Evolutionary conservation across 2,113 vertebrate genomes (phyloP).

Genomic region (Vidua macroura): DNA sequence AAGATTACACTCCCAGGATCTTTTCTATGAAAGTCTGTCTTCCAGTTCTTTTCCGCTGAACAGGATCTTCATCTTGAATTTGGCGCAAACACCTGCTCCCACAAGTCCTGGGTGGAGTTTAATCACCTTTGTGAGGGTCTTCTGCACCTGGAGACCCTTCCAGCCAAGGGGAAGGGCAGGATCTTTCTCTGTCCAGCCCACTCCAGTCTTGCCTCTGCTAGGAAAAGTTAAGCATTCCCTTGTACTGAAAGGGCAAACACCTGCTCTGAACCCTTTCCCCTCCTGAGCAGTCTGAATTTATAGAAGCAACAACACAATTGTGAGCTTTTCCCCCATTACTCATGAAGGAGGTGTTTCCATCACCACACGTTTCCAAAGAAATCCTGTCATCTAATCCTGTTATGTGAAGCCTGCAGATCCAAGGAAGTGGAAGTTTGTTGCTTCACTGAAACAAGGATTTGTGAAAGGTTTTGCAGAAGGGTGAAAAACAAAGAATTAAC

Average conservation of each 20-base stretch:
- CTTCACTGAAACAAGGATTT: neutral
- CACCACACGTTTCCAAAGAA: constrained; percentile 40
- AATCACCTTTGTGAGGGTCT: neutral
- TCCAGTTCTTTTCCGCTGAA: neutral
- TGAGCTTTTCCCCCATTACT: neutral
- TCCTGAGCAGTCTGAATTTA: neutral
- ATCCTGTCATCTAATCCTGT: constrained; percentile 35
- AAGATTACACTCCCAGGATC: neutral
- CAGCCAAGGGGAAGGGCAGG: neutral
- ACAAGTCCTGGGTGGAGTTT: neutral
- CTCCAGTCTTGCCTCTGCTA: neutral
- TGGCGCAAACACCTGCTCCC: neutral
- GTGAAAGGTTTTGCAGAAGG: neutral
- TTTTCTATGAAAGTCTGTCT: neutral
- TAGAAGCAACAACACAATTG: neutral
- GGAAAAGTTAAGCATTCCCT: neutral
- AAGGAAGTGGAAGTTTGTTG: constrained; percentile 8
- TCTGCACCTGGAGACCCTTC: neutral
- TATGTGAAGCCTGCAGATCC: constrained; percentile 30
- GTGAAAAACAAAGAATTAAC: constrained; percentile 1
- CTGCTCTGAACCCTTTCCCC: neutral
- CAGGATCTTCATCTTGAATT: neutral
- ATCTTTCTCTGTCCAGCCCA: neutral
- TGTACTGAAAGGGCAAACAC: neutral
- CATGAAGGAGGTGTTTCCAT: constrained; percentile 49